Base-by-base conservation (phyloP, 2,797 vertebrate species). In the Triplophysa bombifrons region DNA sequence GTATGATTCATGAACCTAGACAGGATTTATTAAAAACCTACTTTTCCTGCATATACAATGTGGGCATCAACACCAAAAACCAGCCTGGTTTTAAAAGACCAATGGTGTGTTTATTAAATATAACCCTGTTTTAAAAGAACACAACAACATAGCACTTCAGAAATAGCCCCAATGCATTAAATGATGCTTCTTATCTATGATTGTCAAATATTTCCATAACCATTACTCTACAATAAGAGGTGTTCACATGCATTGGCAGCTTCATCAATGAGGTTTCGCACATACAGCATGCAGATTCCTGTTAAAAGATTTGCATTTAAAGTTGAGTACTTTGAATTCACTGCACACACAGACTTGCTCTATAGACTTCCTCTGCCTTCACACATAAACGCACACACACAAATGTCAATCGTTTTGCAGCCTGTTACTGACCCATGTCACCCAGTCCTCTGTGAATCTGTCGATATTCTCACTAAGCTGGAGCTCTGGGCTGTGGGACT, bases 381-480 rank as follows among this genome's bases (percentile, higher is more conserved):
- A 65, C 61, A 76, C 38, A 27, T 41, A 60, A 34, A 65, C 16
- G 17, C 34, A 44, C 20, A 20, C 46, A 44, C 68, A 64, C 46
- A 72, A 50, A 67, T 41, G 68, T 13, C 51, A 74, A 69, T 74
- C 70, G 55, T 46, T 13, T 46, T 13, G n/a, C 58, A 50, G 56
- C 44, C 44, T 69, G 72, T 80, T 69, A 65, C 38, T 71, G 66
- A 80, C 67, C 77, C 72, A 66, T 71, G 46, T 83, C 67, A 58
- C 68, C 50, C 19, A 65, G n/a, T 58, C 77, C 67, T 69, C 48
- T 82, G 80, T 34, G 67, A 64, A 76, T 10, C 48, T 61, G 75
- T 64, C 53, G 51, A 81, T 78, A 78, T 78, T 65, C 75, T 55
- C 38, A 65, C 66, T 75, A 77, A 44, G 60, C 66, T 50, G 22